Conservation (phyloP, 2,797 vertebrate genomes). For the Emys orbicularis region DNA sequence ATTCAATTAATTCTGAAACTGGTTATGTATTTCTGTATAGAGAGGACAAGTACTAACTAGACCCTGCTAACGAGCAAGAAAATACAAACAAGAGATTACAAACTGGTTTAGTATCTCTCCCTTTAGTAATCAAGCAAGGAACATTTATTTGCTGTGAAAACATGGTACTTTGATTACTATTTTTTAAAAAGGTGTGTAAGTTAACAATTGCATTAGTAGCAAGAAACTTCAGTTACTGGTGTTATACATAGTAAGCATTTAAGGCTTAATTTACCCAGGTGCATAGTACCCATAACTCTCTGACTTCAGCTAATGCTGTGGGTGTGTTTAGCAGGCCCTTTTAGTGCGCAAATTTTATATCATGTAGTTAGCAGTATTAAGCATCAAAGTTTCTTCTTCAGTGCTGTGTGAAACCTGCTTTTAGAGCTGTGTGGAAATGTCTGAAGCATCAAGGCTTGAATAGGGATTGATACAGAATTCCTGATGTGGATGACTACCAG, state of each 20-base stretch:
- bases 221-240: neutral
- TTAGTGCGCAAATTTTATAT: neutral
- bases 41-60: neutral
- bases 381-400: neutral
- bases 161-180: neutral
- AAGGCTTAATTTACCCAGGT: conserved; percentile 4
- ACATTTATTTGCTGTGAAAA: conserved; percentile 10
- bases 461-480: conserved; percentile 14
- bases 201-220: neutral
- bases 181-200: conserved; percentile 13
- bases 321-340: neutral
- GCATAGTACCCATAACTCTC: neutral
- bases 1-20: conserved; percentile 35
- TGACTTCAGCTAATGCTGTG: neutral
- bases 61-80: neutral
- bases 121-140: neutral
- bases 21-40: neutral
- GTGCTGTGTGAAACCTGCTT: neutral
- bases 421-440: neutral
- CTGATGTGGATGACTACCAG: neutral
- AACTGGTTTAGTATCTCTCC: neutral
- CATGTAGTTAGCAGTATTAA: neutral
- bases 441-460: neutral
- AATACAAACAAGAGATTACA: neutral
- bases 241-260: neutral